These are phyloP conservation scores for Willowsia nigromaculata DNA, from an alignment of 2,888 invertebrate species.

Conservation along the genomic window DNA sequence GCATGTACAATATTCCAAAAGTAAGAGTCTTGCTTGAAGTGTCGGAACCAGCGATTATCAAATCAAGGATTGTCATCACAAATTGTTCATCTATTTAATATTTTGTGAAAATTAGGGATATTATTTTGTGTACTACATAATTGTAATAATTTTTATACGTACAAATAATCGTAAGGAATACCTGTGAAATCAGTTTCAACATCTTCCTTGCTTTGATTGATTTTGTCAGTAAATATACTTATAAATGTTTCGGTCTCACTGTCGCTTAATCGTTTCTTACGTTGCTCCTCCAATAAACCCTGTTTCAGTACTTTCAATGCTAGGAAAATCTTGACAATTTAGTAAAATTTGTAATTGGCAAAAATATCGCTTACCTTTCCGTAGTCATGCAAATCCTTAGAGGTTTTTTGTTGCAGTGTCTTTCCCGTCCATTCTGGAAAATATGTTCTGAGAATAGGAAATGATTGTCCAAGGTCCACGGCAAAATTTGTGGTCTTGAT, in stretches of 20 bases:
- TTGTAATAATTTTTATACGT: too few species aligned
- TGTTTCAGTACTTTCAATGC: not conserved
- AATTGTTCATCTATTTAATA: slow-evolving; percentile 45
- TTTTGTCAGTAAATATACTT: slow-evolving; percentile 31
- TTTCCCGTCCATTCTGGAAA: slow-evolving; percentile 22
- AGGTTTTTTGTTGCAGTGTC: not conserved
- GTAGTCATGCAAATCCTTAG: slow-evolving; percentile 8
- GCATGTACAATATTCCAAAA: slow-evolving; percentile 57
- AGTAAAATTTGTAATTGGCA: too few species aligned
- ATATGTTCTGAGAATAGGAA: slow-evolving; percentile 45
- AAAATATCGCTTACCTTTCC: slow-evolving; percentile 47
- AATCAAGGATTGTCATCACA: slow-evolving; percentile 35
- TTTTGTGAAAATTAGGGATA: not conserved
- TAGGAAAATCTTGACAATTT: too few species aligned
- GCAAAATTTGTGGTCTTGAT: slow-evolving; percentile 43
- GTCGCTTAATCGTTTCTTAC: not conserved
- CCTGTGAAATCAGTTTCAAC: slow-evolving; percentile 13
- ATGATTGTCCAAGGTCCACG: not conserved
- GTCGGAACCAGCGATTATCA: slow-evolving; percentile 48
- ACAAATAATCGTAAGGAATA: not conserved
- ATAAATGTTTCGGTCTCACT: slow-evolving; percentile 8
- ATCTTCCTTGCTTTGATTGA: not conserved
- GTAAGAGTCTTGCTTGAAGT: slow-evolving; percentile 46
- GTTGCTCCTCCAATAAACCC: slow-evolving; percentile 19
- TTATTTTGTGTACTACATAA: not conserved